Base-by-base conservation (phyloP, 1,140 invertebrate species). In the Caenorhabditis brenneri region DNA sequence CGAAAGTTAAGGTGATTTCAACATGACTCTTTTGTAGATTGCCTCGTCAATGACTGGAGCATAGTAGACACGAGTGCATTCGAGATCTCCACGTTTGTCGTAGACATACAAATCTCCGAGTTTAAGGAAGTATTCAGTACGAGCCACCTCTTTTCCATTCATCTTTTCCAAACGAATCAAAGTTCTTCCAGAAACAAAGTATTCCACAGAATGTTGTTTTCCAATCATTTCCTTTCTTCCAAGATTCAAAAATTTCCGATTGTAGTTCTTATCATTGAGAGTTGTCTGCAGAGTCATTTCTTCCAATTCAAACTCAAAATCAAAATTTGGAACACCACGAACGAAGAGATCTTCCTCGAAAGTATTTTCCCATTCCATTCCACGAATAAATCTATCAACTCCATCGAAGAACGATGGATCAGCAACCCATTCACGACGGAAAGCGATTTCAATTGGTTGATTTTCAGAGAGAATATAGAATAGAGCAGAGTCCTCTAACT, bases 311-410 rank as follows among this genome's bases (percentile, higher is more conserved):
- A 74, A 74, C 10, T 74, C 10, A 46, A 19, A 15, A n/a, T 74
- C 65, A 46, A 74, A 74, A n/a, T 74, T 74, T 24, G 65, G 65
- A 31, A 74, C 65, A n/a, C 65, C 65, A 42, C 6, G 65, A 74
- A 74, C 65, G 16, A 74, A 74, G 1, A 74, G 22, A 7, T 74
- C 65, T 24, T 74, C 65, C 24, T 74, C 65, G 36, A 74, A 74
- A 27, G 65, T 74, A n/a, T 27, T 27, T 12, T 74, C 65, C 65
- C 65, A 74, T 46, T 42, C 65, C 65, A 74, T 74, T 42, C 36
- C 65, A 46, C 36, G 36, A 27, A 74, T n/a, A 24, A 74, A 74
- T 16, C 33, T n/a, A 15, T 74, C 27, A 22, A 74, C 65, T 22
- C 65, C 65, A 27, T 42, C 65, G n/a, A 74, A 74, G 7, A 42